Evolutionary conservation across 2,888 invertebrate species (phyloP).

Genomic region (Apamea sordens): DNA sequence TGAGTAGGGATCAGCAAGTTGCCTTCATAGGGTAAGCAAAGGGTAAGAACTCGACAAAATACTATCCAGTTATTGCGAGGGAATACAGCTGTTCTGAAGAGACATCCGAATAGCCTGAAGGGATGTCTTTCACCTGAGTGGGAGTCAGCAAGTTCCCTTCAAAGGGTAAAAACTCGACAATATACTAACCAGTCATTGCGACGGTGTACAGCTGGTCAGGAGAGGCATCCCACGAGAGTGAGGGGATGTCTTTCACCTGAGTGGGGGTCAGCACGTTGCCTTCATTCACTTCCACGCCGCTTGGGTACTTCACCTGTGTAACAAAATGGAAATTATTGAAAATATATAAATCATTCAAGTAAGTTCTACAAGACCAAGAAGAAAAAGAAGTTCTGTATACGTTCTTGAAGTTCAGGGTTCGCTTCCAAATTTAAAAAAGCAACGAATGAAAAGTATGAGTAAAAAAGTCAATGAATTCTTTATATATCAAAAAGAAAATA

Average conservation of each 20-base stretch:
- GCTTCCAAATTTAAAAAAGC: not conserved
- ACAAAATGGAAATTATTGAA: not conserved
- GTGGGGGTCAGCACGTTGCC: conserved; percentile 94
- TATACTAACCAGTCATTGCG: conserved; percentile 93
- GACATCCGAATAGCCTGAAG: conserved; percentile 92
- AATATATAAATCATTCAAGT: not conserved
- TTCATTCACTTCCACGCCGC: conserved; percentile 88
- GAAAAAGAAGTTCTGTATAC: too few species aligned
- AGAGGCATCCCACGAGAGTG: conserved; percentile 92
- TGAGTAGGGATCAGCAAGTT: conserved; percentile 94
- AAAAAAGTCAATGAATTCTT: not conserved
- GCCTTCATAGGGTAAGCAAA: conserved; percentile 86
- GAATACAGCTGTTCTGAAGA: conserved; percentile 92
- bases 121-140: conserved; percentile 93
- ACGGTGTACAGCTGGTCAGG: conserved; percentile 92
- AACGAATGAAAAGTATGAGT: not conserved
- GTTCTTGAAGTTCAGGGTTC: not conserved
- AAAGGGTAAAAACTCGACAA: not conserved
- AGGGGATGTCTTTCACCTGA: conserved; percentile 93
- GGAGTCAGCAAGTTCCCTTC: conserved; percentile 94
- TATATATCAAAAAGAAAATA: not conserved
- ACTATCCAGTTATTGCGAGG: conserved; percentile 94
- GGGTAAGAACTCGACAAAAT: not conserved
- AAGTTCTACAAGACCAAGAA: not conserved
- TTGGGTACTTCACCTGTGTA: conserved; percentile 88